Evolutionary conservation across 2,113 vertebrate species (phyloP).

Genomic region (Lonchura striata): DNA sequence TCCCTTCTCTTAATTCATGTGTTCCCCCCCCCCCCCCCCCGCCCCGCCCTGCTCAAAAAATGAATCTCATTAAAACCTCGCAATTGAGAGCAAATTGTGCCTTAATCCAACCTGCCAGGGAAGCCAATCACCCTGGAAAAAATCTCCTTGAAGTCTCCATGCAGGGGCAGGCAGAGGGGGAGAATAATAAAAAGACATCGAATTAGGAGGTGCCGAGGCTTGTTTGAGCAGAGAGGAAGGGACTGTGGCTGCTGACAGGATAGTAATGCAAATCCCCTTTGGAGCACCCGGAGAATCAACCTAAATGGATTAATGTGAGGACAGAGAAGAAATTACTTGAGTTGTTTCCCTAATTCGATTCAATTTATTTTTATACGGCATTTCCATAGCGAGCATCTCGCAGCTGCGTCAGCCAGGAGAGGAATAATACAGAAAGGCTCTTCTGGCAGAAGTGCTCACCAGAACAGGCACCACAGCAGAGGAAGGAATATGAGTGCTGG

Average conservation of each 20-base stretch:
- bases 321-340: background rate
- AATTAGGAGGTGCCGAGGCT: background rate
- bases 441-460: background rate
- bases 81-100: background rate
- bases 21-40: accelerated
- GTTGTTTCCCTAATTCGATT: background rate
- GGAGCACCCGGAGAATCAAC: slow-evolving; percentile 19
- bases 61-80: background rate
- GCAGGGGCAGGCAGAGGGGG: background rate
- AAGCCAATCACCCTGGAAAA: slow-evolving; percentile 1
- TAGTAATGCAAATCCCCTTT: background rate
- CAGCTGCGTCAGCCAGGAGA: background rate
- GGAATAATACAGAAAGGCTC: background rate
- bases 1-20: background rate
- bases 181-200: background rate
- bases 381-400: background rate
- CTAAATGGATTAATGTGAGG: background rate
- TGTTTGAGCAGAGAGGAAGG: background rate
- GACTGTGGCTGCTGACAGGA: background rate
- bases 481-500: background rate
- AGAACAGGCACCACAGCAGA: background rate
- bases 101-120: slow-evolving; percentile 30
- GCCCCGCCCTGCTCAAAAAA: background rate
- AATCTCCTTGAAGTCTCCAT: background rate
- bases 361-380: background rate